Conservation (phyloP, 2,797 vertebrate genomes). For the Lithobates pipiens region DNA sequence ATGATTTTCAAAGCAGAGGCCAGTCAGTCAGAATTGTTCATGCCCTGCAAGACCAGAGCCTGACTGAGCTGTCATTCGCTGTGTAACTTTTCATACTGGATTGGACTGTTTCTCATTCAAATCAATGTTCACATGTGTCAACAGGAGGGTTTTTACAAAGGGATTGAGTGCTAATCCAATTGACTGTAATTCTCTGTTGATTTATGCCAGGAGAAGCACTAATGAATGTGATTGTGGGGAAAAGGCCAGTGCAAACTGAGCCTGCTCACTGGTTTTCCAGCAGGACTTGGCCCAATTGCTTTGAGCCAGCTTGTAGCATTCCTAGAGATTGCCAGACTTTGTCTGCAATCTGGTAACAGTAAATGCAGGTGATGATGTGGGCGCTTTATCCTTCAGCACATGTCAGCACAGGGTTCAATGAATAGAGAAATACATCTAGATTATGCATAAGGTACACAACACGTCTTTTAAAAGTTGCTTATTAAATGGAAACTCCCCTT, state of each 20-base stretch:
- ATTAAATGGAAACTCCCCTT: too few species aligned
- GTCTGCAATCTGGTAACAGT: constrained; percentile 54
- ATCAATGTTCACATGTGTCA: constrained; percentile 54
- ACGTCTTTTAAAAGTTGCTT: too few species aligned
- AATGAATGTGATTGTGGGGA: constrained; percentile 37
- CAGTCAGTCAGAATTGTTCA: neutral
- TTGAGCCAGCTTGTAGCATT: neutral
- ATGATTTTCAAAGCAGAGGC: constrained; percentile 49
- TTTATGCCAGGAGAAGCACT: constrained; percentile 55
- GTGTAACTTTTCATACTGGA: constrained; percentile 31
- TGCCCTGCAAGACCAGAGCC: constrained; percentile 1
- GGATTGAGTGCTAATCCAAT: constrained; percentile 53
- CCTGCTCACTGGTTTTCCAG: constrained; percentile 26
- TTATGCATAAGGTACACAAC: too few species aligned
- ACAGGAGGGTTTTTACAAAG: constrained; percentile 61
- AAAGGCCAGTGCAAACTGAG: constrained; percentile 26
- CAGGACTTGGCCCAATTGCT: constrained; percentile 46
- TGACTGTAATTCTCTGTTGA: constrained; percentile 59
- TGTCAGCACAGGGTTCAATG: neutral
- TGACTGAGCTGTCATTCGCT: constrained; percentile 40
- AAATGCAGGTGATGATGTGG: constrained; percentile 54
- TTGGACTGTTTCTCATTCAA: constrained; percentile 56
- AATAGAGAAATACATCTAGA: neutral
- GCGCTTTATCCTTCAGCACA: constrained; percentile 32
- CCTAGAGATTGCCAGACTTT: constrained; percentile 53